A percentile compares a stretch with the other conserved stretches of the same genome.
Evolutionary conservation across 1,140 invertebrate species (phyloP).

Genomic region (Capitella teleta): DNA sequence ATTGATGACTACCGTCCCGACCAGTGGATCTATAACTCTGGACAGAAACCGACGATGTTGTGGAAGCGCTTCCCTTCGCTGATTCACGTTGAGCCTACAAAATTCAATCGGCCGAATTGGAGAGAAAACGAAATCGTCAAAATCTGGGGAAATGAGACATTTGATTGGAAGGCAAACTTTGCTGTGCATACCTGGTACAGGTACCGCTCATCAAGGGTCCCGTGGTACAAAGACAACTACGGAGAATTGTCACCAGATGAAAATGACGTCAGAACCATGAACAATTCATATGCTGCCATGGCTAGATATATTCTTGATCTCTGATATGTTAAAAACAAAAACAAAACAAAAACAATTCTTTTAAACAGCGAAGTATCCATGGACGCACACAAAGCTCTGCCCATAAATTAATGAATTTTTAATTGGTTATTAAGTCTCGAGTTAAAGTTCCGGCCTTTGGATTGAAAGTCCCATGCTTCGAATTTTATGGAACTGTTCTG

Average conservation of each 20-base stretch:
- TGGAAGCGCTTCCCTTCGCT: slow-evolving; percentile 9
- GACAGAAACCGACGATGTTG: slow-evolving; percentile 11
- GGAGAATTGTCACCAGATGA: no score
- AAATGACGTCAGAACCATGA: slow-evolving; percentile 12
- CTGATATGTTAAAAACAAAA: no score
- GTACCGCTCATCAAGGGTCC: slow-evolving; percentile 9
- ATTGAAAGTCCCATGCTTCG: no score
- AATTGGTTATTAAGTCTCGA: no score
- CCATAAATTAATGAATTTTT: no score
- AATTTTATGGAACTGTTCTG: no score
- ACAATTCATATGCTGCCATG: slow-evolving; percentile 12
- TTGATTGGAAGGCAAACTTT: slow-evolving; percentile 13
- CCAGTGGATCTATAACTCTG: slow-evolving; percentile 14
- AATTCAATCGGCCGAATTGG: slow-evolving; percentile 13
- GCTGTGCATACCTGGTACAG: slow-evolving; percentile 14
- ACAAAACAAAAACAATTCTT: no score
- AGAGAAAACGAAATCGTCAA: slow-evolving; percentile 9
- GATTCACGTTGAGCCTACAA: slow-evolving; percentile 10
- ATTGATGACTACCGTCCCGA: slow-evolving; percentile 12
- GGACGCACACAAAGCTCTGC: no score
- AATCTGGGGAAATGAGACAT: slow-evolving; percentile 11
- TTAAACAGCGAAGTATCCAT: no score
- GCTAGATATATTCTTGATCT: slow-evolving; percentile 10
- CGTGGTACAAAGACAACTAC: slow-evolving; percentile 9
- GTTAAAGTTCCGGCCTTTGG: no score